These are phyloP conservation scores for Anthopleura sola DNA, from an alignment of 64 coral and sea anemone genomes.

Conservation along the genomic window DNA sequence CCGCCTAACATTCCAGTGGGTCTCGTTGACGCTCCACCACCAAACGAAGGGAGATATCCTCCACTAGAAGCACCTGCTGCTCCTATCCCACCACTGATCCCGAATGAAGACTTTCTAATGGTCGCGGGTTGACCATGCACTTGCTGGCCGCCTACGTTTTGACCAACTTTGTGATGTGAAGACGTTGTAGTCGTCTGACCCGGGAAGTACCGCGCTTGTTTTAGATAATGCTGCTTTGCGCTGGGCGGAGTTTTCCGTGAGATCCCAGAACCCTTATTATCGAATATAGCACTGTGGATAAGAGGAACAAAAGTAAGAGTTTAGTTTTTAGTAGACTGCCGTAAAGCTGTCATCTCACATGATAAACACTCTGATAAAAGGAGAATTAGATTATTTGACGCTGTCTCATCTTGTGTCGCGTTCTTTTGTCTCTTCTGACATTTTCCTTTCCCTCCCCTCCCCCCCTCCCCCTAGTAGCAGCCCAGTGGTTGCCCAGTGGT, in stretches of 20 bases:
- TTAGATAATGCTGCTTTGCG: slow-evolving; percentile 96
- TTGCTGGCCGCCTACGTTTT: slow-evolving; percentile 8
- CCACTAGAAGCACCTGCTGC: slow-evolving; percentile 28
- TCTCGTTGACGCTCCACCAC: slow-evolving; percentile 1
- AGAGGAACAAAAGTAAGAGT: neutral
- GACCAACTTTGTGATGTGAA: slow-evolving; percentile 35
- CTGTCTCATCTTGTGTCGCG: no score
- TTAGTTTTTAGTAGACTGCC: neutral
- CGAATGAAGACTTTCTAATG: slow-evolving; percentile 43
- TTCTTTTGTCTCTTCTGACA: no score
- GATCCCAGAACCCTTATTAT: slow-evolving; percentile 21
- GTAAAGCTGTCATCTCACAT: no score
- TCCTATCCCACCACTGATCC: slow-evolving; percentile 17
- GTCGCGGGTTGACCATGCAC: neutral
- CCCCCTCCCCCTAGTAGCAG: no score
- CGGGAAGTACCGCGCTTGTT: slow-evolving; percentile 91
- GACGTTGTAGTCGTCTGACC: slow-evolving; percentile 54
- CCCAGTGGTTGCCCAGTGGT: no score
- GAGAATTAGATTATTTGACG: no score
- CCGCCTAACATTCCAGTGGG: neutral
- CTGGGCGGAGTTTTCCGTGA: slow-evolving; percentile 75
- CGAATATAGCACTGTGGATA: neutral
- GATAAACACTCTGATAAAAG: no score
- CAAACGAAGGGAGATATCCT: slow-evolving; percentile 58
- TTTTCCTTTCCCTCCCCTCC: no score